Conservation (phyloP, 2,888 invertebrate species). For the Cataglyphis rosenhaueri region DNA sequence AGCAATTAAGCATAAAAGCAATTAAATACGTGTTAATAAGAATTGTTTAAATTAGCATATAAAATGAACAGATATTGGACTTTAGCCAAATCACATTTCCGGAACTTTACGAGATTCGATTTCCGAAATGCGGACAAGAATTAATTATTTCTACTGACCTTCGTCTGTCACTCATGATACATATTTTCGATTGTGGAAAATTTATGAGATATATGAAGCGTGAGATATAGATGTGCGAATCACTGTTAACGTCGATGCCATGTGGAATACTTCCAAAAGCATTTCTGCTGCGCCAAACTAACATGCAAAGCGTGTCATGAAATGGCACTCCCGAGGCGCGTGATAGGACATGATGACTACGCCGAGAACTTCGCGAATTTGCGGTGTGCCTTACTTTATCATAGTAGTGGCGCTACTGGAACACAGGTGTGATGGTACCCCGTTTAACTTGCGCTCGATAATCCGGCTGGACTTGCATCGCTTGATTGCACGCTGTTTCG, state of each 20-base stretch:
- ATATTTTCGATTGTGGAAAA: background rate
- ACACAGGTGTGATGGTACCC: background rate
- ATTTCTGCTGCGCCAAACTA: background rate
- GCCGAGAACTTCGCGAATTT: constrained; percentile 5
- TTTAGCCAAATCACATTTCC: background rate
- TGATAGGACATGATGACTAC: background rate
- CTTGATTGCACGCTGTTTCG: constrained; percentile 8
- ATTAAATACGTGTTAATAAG: background rate
- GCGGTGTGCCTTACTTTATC: background rate
- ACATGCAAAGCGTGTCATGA: background rate
- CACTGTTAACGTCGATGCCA: background rate
- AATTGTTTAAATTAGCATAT: background rate
- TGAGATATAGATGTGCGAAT: constrained; percentile 8
- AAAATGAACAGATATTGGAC: background rate
- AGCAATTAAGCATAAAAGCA: background rate
- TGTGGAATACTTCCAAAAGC: constrained; percentile 18
- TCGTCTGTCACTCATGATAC: background rate
- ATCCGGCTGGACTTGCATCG: background rate
- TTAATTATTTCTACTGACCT: constrained; percentile 14
- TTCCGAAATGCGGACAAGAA: background rate
- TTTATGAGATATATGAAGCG: constrained; percentile 1
- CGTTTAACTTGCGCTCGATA: background rate
- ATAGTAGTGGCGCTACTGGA: background rate
- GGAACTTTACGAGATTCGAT: background rate
- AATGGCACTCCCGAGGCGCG: background rate